Percentiles rank a stretch among this genome's conserved stretches.
These are phyloP conservation scores for Lontra canadensis DNA, from an alignment of 2,113 vertebrate genomes.

Conservation along the genomic window DNA sequence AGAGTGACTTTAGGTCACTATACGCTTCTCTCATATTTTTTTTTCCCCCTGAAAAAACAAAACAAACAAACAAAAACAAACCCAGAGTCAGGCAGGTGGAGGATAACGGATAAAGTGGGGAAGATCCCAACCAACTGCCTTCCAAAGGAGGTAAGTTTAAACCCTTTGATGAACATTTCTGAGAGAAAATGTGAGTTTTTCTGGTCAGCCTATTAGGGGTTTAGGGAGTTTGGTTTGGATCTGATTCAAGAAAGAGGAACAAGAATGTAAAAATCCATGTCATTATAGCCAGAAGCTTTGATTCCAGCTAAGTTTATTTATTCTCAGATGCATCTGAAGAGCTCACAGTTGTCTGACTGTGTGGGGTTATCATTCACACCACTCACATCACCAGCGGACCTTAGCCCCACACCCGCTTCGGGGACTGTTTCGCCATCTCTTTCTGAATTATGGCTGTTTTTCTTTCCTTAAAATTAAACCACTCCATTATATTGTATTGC, in stretches of 20 bases:
- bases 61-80: neutral
- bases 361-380: neutral
- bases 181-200: neutral
- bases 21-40: neutral
- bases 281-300: slow-evolving; percentile 30
- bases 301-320: slow-evolving; percentile 26
- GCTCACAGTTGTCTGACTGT: neutral
- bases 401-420: neutral
- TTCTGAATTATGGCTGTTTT: slow-evolving; percentile 52
- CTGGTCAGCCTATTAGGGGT: slow-evolving; percentile 58
- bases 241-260: slow-evolving; percentile 55
- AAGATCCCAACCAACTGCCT: neutral
- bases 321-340: slow-evolving; percentile 26
- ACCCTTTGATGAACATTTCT: neutral
- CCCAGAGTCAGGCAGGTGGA: slow-evolving; percentile 3
- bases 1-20: slow-evolving; percentile 34
- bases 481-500: slow-evolving; percentile 42
- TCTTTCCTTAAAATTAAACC: slow-evolving; percentile 66
- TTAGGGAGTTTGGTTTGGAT: slow-evolving; percentile 68
- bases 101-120: neutral
- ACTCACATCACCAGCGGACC: neutral
- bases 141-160: neutral
- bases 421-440: neutral
- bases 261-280: slow-evolving; percentile 20
- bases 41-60: neutral